Percentiles rank a stretch among this genome's conserved stretches.
These are phyloP conservation scores for Clarias batrachus DNA, from an alignment of 2,113 vertebrate genomes.

Conservation along the genomic window DNA sequence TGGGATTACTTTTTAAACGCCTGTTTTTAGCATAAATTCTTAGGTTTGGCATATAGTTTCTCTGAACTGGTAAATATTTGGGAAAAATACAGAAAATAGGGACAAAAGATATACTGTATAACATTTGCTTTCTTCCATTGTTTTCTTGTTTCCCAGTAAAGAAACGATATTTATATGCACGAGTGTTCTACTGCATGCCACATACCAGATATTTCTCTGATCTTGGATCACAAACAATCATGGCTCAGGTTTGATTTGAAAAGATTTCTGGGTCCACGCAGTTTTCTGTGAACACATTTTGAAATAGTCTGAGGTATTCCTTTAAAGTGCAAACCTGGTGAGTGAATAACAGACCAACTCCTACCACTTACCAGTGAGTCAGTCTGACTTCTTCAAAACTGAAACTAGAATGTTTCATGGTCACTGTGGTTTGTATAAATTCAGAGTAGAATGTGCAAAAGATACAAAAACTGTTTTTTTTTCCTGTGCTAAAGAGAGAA, in stretches of 20 bases:
- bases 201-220: background rate
- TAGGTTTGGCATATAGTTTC: too few species aligned
- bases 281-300: background rate
- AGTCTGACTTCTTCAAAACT: background rate
- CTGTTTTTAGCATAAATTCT: background rate
- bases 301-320: background rate
- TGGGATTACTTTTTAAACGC: background rate
- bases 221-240: background rate
- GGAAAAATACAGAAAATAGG: too few species aligned
- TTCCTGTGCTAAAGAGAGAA: too few species aligned
- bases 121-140: background rate
- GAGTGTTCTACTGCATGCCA: background rate
- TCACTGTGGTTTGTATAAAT: background rate
- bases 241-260: background rate
- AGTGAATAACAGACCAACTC: background rate
- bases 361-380: background rate
- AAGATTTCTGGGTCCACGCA: background rate
- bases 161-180: background rate
- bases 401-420: background rate
- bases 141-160: background rate
- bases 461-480: background rate
- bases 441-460: background rate
- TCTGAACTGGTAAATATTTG: too few species aligned
- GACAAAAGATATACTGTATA: too few species aligned
- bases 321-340: background rate